These are phyloP conservation scores for Drosophila repleta DNA, from an alignment of 1,140 invertebrate species.

Conservation along the genomic window DNA sequence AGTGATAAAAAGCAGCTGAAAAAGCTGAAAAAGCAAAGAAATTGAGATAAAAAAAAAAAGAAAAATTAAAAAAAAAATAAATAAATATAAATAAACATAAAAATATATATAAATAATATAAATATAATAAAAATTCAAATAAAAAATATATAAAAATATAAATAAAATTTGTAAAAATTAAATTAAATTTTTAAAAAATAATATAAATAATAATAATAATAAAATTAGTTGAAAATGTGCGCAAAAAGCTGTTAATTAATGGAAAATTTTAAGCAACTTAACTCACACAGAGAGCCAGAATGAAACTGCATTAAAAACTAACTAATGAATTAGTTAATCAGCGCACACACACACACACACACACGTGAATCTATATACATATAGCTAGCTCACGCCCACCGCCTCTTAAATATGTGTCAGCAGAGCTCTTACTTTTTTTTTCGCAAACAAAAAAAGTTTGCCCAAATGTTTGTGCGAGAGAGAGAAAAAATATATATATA, in stretches of 20 bases:
- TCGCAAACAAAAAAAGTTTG: slow-evolving; percentile 4
- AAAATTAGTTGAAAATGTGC: slow-evolving; percentile 35
- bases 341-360: slow-evolving; percentile 13
- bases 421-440: slow-evolving; percentile 25
- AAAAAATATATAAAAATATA: no score
- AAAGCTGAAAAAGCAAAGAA: slow-evolving; percentile 1
- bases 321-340: slow-evolving; percentile 6
- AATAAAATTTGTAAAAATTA: no score
- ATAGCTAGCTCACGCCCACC: slow-evolving; percentile 1
- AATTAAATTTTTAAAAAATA: no score
- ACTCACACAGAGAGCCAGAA: background rate
- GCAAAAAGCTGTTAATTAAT: slow-evolving; percentile 76
- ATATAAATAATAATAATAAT: background rate
- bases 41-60: slow-evolving; percentile 2
- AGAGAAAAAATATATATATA: no score
- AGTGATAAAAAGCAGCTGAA: slow-evolving; percentile 42
- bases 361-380: background rate
- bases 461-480: slow-evolving; percentile 14
- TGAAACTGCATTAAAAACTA: background rate
- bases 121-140: background rate
- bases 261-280: slow-evolving; percentile 48
- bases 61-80: background rate
- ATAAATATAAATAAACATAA: background rate
- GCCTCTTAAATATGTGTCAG: slow-evolving; percentile 33
- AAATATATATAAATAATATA: background rate